Conservation (phyloP, 2,797 vertebrate genomes). For the Fistularia commersonii region DNA sequence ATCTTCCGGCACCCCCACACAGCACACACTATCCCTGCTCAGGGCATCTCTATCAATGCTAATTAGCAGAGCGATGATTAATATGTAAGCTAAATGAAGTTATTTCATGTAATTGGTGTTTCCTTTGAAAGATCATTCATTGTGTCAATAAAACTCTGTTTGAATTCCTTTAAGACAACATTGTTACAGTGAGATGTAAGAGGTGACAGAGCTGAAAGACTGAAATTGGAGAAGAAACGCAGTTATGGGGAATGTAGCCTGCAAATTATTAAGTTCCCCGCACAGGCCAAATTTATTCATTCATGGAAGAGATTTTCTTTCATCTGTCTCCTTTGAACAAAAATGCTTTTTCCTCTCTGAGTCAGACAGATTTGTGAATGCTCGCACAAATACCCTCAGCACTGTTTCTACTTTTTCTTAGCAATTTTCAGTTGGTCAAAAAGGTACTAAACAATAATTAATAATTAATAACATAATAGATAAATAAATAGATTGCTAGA, state of each 20-base stretch:
- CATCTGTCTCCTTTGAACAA: conserved; percentile 28
- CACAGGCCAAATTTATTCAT: conserved; percentile 28
- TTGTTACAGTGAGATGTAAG: conserved; percentile 61
- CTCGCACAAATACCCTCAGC: not conserved
- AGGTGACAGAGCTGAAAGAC: conserved; percentile 34
- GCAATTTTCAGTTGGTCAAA: not conserved
- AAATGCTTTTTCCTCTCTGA: conserved; percentile 10
- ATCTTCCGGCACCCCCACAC: conserved; percentile 28
- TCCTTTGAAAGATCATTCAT: conserved; percentile 84
- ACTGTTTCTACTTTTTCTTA: not conserved
- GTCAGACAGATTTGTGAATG: conserved; percentile 10
- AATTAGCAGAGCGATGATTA: conserved; percentile 88
- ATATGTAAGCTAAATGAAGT: conserved; percentile 88
- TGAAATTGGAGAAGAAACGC: conserved; percentile 19
- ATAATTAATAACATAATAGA: no score
- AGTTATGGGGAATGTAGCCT: conserved; percentile 10
- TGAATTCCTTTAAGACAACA: conserved; percentile 83
- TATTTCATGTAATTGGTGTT: conserved; percentile 84
- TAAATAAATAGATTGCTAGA: no score
- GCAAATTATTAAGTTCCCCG: conserved; percentile 26
- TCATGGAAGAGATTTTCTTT: conserved; percentile 35
- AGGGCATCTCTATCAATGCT: conserved; percentile 77
- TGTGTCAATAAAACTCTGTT: conserved; percentile 88
- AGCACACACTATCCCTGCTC: conserved; percentile 58
- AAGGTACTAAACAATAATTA: no score